Conservation (phyloP, 1,140 invertebrate species). For the Rhopalosiphum padi region DNA sequence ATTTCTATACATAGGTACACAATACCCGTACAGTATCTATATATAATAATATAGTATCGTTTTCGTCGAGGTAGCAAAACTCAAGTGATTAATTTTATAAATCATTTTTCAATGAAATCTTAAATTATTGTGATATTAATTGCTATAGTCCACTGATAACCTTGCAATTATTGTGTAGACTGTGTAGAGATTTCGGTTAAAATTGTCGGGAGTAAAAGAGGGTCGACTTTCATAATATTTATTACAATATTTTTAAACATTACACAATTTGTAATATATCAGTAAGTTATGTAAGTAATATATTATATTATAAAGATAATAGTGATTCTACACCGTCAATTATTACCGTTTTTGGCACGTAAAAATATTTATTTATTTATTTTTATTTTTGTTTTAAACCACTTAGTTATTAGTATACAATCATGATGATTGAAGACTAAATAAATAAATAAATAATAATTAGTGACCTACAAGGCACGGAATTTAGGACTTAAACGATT, state of each 20-base stretch:
- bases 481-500: not conserved
- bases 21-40: not conserved
- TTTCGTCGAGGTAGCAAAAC: not conserved
- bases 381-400: not conserved
- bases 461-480: not conserved
- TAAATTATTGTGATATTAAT: not conserved
- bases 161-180: not conserved
- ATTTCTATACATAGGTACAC: not conserved
- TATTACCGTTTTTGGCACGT: not conserved
- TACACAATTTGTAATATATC: not conserved
- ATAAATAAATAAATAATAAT: not conserved
- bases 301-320: too few species aligned
- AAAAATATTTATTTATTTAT: not conserved
- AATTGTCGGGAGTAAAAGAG: not conserved
- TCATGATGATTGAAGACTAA: not conserved
- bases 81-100: not conserved
- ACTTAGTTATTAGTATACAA: not conserved
- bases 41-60: conserved; percentile 1
- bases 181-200: not conserved
- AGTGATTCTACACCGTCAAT: not conserved
- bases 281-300: not conserved
- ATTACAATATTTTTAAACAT: not conserved
- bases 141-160: not conserved
- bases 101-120: not conserved
- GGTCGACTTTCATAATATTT: not conserved